Conservation (phyloP, 2,113 vertebrate species). For the Galeopterus variegatus region DNA sequence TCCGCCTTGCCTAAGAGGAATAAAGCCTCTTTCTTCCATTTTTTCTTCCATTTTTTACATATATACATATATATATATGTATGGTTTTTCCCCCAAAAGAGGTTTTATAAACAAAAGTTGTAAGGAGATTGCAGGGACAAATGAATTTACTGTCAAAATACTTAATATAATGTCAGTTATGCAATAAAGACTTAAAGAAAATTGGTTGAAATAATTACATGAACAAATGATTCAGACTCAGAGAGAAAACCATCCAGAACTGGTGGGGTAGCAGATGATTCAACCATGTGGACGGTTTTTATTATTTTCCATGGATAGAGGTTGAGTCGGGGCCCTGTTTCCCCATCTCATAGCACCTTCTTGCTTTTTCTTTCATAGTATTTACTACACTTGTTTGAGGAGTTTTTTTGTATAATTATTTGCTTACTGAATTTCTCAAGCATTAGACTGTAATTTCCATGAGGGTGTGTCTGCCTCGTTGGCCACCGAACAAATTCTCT, state of each 20-base stretch:
- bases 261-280: accelerated
- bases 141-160: neutral
- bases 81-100: neutral
- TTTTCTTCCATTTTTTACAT: too few species aligned
- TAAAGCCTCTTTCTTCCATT: neutral
- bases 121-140: neutral
- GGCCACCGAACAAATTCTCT: neutral
- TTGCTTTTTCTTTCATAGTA: neutral
- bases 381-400: neutral
- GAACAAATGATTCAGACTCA: neutral
- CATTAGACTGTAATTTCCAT: neutral
- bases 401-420: neutral
- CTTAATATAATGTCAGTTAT: neutral
- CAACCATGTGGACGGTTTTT: accelerated
- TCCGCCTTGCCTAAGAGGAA: neutral
- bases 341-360: neutral
- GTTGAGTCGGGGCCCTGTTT: neutral
- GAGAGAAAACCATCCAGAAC: neutral
- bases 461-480: accelerated
- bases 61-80: too few species aligned
- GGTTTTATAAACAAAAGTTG: neutral
- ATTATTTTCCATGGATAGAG: accelerated
- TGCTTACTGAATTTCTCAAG: neutral
- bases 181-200: neutral
- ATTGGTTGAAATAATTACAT: neutral